Percentiles rank a stretch among this genome's conserved stretches.
Evolutionary conservation across 1,140 invertebrate species (phyloP).

Genomic region (Sitophilus oryzae): DNA sequence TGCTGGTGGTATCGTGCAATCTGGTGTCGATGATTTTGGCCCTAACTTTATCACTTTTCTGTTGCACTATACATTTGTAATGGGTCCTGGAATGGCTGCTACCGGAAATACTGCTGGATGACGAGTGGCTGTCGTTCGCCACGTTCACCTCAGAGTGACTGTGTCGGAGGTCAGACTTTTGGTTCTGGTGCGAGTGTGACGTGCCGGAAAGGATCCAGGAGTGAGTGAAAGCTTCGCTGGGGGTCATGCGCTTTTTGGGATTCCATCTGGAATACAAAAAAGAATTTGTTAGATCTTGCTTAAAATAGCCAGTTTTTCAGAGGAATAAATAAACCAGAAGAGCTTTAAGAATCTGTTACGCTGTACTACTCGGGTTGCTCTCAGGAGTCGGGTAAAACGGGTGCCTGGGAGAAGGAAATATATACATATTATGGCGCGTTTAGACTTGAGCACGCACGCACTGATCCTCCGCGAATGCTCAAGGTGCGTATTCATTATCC

Average conservation of each 20-base stretch:
- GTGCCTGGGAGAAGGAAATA: no score
- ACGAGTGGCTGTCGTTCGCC: constrained; percentile 37
- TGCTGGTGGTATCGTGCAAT: constrained; percentile 34
- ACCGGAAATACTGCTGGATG: constrained; percentile 37
- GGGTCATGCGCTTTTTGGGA: constrained; percentile 85
- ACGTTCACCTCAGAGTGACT: constrained; percentile 43
- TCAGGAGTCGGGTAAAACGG: no score
- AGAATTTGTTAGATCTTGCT: no score
- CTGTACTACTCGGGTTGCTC: no score
- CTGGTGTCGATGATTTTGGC: constrained; percentile 41
- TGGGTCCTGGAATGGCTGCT: constrained; percentile 37
- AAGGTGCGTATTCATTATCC: no score
- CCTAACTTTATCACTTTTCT: constrained; percentile 39
- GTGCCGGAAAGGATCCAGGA: constrained; percentile 58
- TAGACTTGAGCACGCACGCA: no score
- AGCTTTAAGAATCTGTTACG: no score
- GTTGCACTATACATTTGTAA: constrained; percentile 32
- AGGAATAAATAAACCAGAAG: no score
- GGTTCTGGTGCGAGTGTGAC: constrained; percentile 21
- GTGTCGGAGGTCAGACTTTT: constrained; percentile 37
- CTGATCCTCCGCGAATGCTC: no score
- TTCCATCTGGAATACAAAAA: constrained; percentile 72
- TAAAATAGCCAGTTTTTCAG: no score
- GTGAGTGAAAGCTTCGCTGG: constrained; percentile 77
- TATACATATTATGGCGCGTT: no score